Evolutionary conservation across 2,113 vertebrate genomes (phyloP), one percentile per base, ranked within the genome.

Genomic region (Misgurnus mizolepis): DNA sequence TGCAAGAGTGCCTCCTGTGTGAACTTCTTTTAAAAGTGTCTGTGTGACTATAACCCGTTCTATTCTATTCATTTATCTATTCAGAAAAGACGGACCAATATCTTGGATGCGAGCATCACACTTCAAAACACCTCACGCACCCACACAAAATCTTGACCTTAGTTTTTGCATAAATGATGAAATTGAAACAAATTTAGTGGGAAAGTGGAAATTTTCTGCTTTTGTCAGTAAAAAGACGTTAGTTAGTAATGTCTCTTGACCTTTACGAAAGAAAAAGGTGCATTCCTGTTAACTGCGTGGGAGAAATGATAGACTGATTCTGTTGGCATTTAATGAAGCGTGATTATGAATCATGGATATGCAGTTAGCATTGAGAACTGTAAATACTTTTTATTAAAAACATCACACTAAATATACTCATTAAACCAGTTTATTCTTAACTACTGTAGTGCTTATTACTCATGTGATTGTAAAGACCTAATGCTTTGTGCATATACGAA

Each of bases 221-320:
- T 11, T 66, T 53, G 74, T 50, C 45, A 39, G 47, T 22, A 66
- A 66, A 14, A 22, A 39, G 47, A 77, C n/a, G 45, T n/a, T 50
- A 84, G 40, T 49, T 67, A 65, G 66, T 80, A 50, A 80, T 65
- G 40, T 72, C 49, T 72, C 43, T 70, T 84, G 83, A 84, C 79
- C 75, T 84, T 84, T 84, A 73, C 64, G 75, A 67, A 78, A 74
- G 71, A n/a, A 34, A 74, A 67, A 81, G 40, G 74, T 80, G 47
- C 55, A 73, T 58, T 64, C 7, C 34, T 55, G 17, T 58, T 56
- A 14, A 66, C 22, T 76, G 72, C 53, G 80, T 53, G 50, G 77
- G 53, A 61, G 60, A 78, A 69, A 43, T 50, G 50, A 55, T 75
- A 76, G 79, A 74, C 71, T 81, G 64, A 78, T 78, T 83, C 17